These are phyloP conservation scores for Harpagoxenus sublaevis DNA, from an alignment of 2,888 invertebrate genomes.

Conservation along the genomic window DNA sequence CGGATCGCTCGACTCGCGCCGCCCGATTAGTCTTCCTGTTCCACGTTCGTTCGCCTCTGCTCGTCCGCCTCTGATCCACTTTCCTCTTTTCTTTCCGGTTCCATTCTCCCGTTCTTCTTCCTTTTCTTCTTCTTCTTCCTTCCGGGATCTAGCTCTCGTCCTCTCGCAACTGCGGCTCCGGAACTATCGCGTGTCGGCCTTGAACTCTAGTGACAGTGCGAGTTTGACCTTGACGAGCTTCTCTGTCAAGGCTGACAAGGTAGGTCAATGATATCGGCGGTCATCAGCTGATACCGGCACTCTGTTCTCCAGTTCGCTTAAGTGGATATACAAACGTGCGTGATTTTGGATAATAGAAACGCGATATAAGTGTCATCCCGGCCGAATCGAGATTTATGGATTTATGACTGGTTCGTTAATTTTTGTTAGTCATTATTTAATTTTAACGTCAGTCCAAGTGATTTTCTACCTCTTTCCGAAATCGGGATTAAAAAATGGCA, in stretches of 20 bases:
- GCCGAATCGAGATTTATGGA: not conserved
- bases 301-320: not conserved
- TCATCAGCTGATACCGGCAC: conserved; percentile 21
- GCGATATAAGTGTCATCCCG: not conserved
- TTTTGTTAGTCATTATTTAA: not conserved
- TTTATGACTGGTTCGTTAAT: not conserved
- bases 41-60: conserved; percentile 35
- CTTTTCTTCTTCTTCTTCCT: not conserved
- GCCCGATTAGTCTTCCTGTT: conserved; percentile 64
- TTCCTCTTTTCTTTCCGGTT: not conserved
- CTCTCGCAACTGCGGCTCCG: not conserved
- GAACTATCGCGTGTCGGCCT: conserved; percentile 50
- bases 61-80: not conserved
- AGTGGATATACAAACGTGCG: not conserved
- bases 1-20: conserved; percentile 70
- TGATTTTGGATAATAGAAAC: not conserved
- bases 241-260: conserved; percentile 28
- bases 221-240: conserved; percentile 66
- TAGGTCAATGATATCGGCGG: conserved; percentile 6
- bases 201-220: conserved; percentile 65
- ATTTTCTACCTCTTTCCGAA: not conserved
- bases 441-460: not conserved
- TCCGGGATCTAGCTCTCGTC: not conserved
- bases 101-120: not conserved
- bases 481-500: too few relatives aligned